A percentile compares a stretch with the other conserved stretches of the same genome.
These are phyloP conservation scores for Atta cephalotes DNA, from an alignment of 1,140 invertebrate species.

Conservation along the genomic window DNA sequence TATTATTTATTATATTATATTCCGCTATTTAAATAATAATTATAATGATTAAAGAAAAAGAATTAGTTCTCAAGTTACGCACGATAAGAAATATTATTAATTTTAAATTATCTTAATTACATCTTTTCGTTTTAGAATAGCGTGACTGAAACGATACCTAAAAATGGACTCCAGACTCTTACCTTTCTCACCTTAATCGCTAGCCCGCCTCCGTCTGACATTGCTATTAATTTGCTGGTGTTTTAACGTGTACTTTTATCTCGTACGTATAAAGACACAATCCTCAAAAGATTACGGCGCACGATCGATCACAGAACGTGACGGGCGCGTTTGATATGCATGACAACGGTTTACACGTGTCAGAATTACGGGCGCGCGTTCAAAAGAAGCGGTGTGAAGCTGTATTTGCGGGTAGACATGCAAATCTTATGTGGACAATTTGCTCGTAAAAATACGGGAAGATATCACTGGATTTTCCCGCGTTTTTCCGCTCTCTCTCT, in stretches of 20 bases:
- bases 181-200: not conserved
- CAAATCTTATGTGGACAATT: slow-evolving; percentile 34
- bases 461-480: not conserved
- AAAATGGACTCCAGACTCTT: not conserved
- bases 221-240: slow-evolving; percentile 30
- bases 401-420: not conserved
- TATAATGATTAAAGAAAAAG: not conserved
- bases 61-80: not conserved
- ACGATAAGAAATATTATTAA: not conserved
- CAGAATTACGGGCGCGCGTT: slow-evolving; percentile 21
- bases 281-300: slow-evolving; percentile 23
- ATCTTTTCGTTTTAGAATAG: slow-evolving; percentile 12
- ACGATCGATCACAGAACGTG: slow-evolving; percentile 43
- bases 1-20: not conserved
- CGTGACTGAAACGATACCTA: slow-evolving; percentile 21
- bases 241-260: slow-evolving; percentile 55
- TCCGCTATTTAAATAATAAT: not conserved
- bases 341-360: slow-evolving; percentile 57
- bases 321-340: slow-evolving; percentile 54
- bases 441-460: slow-evolving; percentile 21
- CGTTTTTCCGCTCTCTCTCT: not conserved
- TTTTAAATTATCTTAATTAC: not conserved
- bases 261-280: slow-evolving; percentile 21
- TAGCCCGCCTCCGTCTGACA: slow-evolving; percentile 1
- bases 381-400: slow-evolving; percentile 22